These are phyloP conservation scores for Hepsetus odoe DNA, from an alignment of 2,113 vertebrate species.

Conservation along the genomic window DNA sequence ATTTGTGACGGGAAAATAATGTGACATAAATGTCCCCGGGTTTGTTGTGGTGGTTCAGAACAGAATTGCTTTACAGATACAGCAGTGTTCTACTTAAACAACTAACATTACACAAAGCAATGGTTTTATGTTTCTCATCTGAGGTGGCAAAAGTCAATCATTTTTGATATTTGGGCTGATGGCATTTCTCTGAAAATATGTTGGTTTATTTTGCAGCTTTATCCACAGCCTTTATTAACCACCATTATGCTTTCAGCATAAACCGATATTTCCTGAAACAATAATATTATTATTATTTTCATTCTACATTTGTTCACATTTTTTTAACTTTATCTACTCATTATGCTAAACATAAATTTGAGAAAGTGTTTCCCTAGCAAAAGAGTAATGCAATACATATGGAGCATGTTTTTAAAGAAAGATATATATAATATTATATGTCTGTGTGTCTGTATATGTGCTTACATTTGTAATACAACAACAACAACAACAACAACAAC, in stretches of 20 bases:
- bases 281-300: too few species aligned
- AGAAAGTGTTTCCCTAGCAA: too few species aligned
- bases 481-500: too few species aligned
- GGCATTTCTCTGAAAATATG: not conserved
- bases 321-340: not conserved
- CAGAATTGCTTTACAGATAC: not conserved
- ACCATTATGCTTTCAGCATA: not conserved
- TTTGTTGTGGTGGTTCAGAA: not conserved
- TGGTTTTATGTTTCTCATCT: constrained; percentile 63
- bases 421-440: too few species aligned
- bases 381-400: too few species aligned
- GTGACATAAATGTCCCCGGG: not conserved
- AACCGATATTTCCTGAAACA: constrained; percentile 31
- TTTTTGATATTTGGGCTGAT: constrained; percentile 63
- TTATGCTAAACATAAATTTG: too few species aligned
- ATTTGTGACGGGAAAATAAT: not conserved
- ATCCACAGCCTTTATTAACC: constrained; percentile 13
- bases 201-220: not conserved
- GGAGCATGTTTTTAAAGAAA: too few species aligned
- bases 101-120: constrained; percentile 58
- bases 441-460: too few species aligned
- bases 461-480: too few species aligned
- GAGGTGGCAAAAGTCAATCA: constrained; percentile 57
- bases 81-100: too few species aligned
- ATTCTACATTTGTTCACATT: constrained; percentile 8